Evolutionary conservation across 2,888 invertebrate species (phyloP), one percentile per base, ranked within the genome.

Genomic region (Nipponacmea schrenckii): DNA sequence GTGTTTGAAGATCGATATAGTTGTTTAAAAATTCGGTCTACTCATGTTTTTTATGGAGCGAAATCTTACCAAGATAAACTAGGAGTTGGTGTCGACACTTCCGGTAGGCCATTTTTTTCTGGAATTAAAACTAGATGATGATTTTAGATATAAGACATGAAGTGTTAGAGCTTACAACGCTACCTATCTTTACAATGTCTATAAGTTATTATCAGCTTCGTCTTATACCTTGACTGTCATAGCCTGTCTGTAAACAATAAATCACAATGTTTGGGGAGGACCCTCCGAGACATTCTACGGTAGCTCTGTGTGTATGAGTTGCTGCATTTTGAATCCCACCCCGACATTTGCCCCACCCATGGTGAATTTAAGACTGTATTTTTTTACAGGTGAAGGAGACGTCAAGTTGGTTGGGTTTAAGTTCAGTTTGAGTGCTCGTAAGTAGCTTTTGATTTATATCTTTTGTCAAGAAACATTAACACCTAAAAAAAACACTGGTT

Each of bases 41-140:
- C 74, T 20, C 70, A 72, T 17, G 71, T 80, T n/a, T 81, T 79
- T 62, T 79, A 75, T 65, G 78, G 76, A 69, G 74, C 74, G 14
- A 79, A 80, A 46, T 76, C 80, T 0, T 81, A 81, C 71, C 81
- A 80, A 46, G 75, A 79, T 62, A 81, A 81, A 68, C 76, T 81
- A 1, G 71, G 72, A 2, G 68, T 65, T 3, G 77, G 44, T 15
- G 76, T 81, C 0, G 45, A 75, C 17, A 71, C 77, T 12, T 75
- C 77, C 15, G 79, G 79, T 79, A 71, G 7, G 66, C 10, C 39
- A 39, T 1, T 8, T 39, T 31, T 62, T 24, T 3, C 17, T 17
- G 12, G 0, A 26, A 26, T 26, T 26, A 0, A 0, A 24, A 63
- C 24, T n/a, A 24, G 15, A 63, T 63, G 27, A 63, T 26, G 31